Evolutionary conservation across 2,113 vertebrate species (phyloP), one percentile per base, ranked within the genome.

Genomic region (Ancistrus triradiatus): DNA sequence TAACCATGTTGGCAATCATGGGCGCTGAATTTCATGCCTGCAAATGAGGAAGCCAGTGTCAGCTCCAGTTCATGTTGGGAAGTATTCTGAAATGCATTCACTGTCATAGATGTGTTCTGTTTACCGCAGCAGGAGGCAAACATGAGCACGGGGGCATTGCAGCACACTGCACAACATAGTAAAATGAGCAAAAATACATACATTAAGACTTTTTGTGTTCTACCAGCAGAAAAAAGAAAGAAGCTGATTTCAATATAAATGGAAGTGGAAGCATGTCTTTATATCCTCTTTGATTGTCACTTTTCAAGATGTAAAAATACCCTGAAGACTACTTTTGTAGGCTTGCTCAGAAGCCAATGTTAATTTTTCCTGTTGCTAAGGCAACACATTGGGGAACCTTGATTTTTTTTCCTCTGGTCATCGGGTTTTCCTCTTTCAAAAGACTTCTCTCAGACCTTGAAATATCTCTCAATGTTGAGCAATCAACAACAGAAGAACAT

Each of bases 231-330:
- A 76, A 76, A 67, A 69, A 69, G 58, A 66, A 70, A 51, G 69
- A 78, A 83, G 80, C 82, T 87, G 63, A 90, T 90, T 90, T 90
- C 83, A 90, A 90, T 90, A 85, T 87, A 90, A 90, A 90, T 90
- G 79, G 81, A 84, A 81, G 77, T 69, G 77, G 78, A 83, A 83
- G 79, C 60, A 75, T 84, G 77, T 74, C 79, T 85, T 84, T 81
- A 81, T 83, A 75, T 83, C 78, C 60, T 79, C 85, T 80, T 80
- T 85, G 78, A 84, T 79, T 76, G 73, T 79, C 58, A 74, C 72
- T 76, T 80, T 80, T 82, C 69, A 42, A 78, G 76, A 69, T 80
- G 64, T 77, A 73, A 77, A 84, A 86, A 84, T 80, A 80, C 85
- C 77, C 74, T 67, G 74, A 75, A 79, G 80, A 79, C 72, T 77